Evolutionary conservation across 2,888 invertebrate species (phyloP).

Genomic region (Lasioglossum vierecki): DNA sequence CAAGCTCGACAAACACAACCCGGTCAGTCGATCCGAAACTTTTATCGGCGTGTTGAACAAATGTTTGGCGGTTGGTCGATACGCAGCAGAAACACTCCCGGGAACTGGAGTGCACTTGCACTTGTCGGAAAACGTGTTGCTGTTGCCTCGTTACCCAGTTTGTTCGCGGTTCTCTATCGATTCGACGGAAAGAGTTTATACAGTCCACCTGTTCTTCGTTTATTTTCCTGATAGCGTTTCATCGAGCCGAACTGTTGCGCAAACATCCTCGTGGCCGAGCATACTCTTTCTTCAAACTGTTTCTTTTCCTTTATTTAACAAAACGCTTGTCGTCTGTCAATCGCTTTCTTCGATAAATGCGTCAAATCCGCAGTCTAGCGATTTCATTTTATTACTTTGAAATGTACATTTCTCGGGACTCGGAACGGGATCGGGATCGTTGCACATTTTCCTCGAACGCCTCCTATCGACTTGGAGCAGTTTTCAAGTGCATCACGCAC

Average conservation of each 20-base stretch:
- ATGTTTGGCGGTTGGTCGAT: conserved; percentile 6
- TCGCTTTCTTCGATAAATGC: too few species aligned
- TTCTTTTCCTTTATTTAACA: not conserved
- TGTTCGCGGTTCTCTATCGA: conserved; percentile 35
- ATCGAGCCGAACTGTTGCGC: not conserved
- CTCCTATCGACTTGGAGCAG: not conserved
- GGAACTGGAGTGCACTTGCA: not conserved
- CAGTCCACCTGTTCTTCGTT: not conserved
- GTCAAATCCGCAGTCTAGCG: too few species aligned
- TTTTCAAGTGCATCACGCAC: not conserved
- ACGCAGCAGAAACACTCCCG: not conserved
- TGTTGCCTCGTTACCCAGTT: conserved; percentile 43
- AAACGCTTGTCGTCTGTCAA: not conserved
- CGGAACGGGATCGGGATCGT: not conserved
- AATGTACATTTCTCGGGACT: not conserved
- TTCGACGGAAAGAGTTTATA: not conserved
- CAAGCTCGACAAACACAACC: not conserved
- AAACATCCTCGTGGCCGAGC: not conserved
- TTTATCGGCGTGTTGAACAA: conserved; percentile 10
- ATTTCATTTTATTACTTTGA: too few species aligned
- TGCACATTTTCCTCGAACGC: not conserved
- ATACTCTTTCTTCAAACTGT: not conserved
- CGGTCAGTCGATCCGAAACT: not conserved
- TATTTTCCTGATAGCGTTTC: not conserved
- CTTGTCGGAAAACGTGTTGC: conserved; percentile 7